phyloP scores from a whole-genome alignment of 2,888 invertebrate species.

The Cabera pusaria region DNA sequence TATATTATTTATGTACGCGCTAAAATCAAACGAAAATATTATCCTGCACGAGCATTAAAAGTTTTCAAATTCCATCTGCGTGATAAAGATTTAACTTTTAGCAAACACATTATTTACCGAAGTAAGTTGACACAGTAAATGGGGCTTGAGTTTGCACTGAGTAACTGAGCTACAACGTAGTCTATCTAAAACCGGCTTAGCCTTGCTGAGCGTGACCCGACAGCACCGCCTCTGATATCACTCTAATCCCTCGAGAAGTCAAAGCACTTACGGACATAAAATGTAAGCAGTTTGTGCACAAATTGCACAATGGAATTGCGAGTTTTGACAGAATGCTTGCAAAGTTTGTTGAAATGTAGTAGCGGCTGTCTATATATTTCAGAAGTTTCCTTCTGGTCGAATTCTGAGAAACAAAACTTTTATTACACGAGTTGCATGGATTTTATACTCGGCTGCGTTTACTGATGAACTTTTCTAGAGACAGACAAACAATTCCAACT shows the following conservation, averaged over 20 bases:
- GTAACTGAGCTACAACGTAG: conserved; percentile 29
- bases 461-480: no score
- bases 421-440: not conserved
- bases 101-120: conserved; percentile 15
- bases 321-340: conserved; percentile 15
- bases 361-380: conserved; percentile 9
- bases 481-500: no score
- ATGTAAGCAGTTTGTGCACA: conserved; percentile 37
- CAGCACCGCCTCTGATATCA: conserved; percentile 35
- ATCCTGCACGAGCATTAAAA: not conserved
- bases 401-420: not conserved
- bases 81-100: conserved; percentile 7
- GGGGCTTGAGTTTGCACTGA: conserved; percentile 30
- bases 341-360: conserved; percentile 5
- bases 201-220: conserved; percentile 36
- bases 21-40: no score
- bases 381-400: conserved; percentile 11
- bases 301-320: conserved; percentile 31
- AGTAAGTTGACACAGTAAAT: conserved; percentile 28
- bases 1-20: no score
- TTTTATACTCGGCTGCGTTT: not conserved
- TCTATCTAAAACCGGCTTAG: conserved; percentile 35
- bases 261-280: conserved; percentile 38
- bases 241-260: conserved; percentile 37
- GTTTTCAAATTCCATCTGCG: conserved; percentile 2